Evolutionary conservation across 1,140 invertebrate species (phyloP).

Genomic region (Penaeus chinensis): DNA sequence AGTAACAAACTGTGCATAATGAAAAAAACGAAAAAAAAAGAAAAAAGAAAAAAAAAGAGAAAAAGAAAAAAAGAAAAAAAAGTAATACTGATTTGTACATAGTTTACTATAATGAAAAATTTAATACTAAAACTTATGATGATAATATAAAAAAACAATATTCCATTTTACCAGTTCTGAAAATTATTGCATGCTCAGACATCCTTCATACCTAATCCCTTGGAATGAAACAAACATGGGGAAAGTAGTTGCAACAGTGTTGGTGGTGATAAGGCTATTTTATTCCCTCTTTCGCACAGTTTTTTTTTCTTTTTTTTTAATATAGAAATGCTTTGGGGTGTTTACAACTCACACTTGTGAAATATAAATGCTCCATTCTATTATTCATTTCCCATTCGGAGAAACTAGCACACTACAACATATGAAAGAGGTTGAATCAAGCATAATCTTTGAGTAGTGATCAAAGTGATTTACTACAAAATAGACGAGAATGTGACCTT

Average conservation of each 20-base stretch:
- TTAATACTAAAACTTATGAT: too few species aligned
- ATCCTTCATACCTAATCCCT: conserved; percentile 16
- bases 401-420: conserved; percentile 39
- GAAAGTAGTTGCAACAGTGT: conserved; percentile 40
- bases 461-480: conserved; percentile 27
- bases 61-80: not conserved
- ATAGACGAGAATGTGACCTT: conserved; percentile 41
- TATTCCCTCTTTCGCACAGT: conserved; percentile 34
- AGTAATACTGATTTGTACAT: conserved; percentile 46
- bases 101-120: too few species aligned
- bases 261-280: conserved; percentile 52
- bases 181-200: conserved; percentile 38
- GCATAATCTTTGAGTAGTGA: conserved; percentile 24
- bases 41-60: not conserved
- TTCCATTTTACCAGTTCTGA: conserved; percentile 29
- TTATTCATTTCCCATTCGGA: conserved; percentile 26
- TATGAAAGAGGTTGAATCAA: conserved; percentile 24
- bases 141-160: conserved; percentile 7
- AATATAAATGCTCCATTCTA: conserved; percentile 37
- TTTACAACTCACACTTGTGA: conserved; percentile 47
- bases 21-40: conserved; percentile 12
- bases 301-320: not conserved
- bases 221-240: conserved; percentile 44
- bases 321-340: conserved; percentile 44
- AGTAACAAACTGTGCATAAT: conserved; percentile 18